Percentiles rank a stretch among this genome's conserved stretches.
Conservation (phyloP, 1,140 invertebrate genomes). For the Nasonia longicornis region DNA sequence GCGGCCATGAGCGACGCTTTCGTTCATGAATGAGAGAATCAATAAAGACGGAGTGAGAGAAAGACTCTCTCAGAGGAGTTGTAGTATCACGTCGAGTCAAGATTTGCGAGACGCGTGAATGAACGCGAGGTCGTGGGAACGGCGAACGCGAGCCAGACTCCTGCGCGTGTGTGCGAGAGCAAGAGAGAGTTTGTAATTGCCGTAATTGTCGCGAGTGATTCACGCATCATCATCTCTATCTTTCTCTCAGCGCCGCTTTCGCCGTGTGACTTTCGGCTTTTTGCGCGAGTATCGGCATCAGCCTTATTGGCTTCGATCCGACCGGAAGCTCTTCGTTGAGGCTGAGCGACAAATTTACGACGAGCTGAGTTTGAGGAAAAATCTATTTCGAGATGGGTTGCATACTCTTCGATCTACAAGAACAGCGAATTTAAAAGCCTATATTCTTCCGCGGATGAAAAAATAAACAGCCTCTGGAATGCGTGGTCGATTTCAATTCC, state of each 20-base stretch:
- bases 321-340: not conserved
- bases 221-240: conserved; percentile 61
- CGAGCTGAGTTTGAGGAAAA: too few species aligned
- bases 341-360: too few species aligned
- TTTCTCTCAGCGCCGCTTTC: not conserved
- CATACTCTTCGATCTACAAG: too few species aligned
- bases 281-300: not conserved
- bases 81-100: conserved; percentile 54
- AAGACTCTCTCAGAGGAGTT: not conserved
- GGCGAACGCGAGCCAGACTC: conserved; percentile 30
- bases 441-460: too few species aligned
- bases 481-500: not conserved
- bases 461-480: not conserved
- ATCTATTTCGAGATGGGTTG: too few species aligned
- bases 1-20: not conserved
- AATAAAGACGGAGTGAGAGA: conserved; percentile 34
- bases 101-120: conserved; percentile 68
- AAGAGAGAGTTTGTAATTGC: conserved; percentile 62
- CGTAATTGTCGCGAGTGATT: conserved; percentile 71
- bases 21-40: conserved; percentile 43
- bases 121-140: conserved; percentile 68
- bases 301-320: not conserved
- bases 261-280: conserved; percentile 25
- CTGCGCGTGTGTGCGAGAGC: not conserved
- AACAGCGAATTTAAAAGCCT: too few species aligned